Base-by-base conservation (phyloP, 2,888 invertebrate genomes). In the Aproaerema taeniolella region DNA sequence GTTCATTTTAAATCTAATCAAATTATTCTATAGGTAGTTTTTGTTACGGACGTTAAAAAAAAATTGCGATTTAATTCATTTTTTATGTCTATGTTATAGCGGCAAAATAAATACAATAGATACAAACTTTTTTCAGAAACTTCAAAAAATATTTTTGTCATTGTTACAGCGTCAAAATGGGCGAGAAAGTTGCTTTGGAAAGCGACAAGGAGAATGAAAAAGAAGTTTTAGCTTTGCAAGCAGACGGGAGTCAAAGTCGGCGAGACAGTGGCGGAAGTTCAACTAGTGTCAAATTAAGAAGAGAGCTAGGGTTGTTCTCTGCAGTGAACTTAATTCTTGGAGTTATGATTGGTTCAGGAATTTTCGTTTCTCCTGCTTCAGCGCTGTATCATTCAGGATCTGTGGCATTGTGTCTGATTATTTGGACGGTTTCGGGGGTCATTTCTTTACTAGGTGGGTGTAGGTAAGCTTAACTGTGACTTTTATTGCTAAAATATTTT, bases 281-380 rank as follows among this genome's bases (percentile, higher is more conserved):
- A 11, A 77, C 75, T 44, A 71, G 73, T n/a, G 88, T 92, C 8
- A 89, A 90, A 52, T 88, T 95, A 48, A 91, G 92, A 69, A 81
- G 94, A 51, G 92, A 93, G 67, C 79, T 95, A 34, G 95, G 95
- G 1, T 86, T 95, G 1, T 90, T 94, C 62, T 93, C 95, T 34
- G 95, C 95, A 4, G 89, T 94, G 17, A 94, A 93, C 62, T 88
- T 95, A 50, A 95, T 96, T 49, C 89, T 95, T 8, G 94, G 95
- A 37, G 95, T 95, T 3, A 95, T 95, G 95, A 95, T 96, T 49
- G 96, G 95, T 30, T 95, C 95, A 6, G 96, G 96, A 38, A 95
- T 96, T 46, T 96, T 96, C 63, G 91, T 96, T 4, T 93, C 95
- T 1, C 94, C 96, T 1, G 89, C 92, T 2, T 91, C 92, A 4